phyloP scores from a whole-genome alignment of 1,140 invertebrate species.

The Globodera rostochiensis region DNA sequence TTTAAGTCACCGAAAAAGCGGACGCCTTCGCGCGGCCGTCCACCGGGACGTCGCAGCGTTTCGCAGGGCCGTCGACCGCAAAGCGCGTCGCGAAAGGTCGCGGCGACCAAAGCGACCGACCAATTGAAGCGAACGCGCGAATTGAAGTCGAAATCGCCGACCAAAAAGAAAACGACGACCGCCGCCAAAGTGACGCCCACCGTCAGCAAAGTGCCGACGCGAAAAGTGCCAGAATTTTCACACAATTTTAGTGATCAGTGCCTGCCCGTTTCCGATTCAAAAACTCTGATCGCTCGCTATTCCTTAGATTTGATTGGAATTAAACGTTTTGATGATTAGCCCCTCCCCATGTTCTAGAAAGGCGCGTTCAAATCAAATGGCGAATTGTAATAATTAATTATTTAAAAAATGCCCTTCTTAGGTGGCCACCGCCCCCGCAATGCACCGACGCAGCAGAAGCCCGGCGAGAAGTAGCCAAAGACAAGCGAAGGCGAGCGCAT shows the following conservation, averaged over 20 bases:
- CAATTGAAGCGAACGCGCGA: not conserved
- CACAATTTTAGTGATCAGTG: not conserved
- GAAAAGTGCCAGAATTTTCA: conserved; percentile 1
- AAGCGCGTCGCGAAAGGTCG: not conserved
- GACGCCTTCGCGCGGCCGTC: conserved; percentile 22
- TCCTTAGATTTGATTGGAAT: no score
- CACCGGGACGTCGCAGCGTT: not conserved
- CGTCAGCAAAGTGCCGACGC: not conserved
- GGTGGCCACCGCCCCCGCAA: not conserved
- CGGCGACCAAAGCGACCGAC: not conserved
- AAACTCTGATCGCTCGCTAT: no score
- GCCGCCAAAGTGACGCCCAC: not conserved
- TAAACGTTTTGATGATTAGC: no score
- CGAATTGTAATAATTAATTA: no score
- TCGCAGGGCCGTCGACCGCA: conserved; percentile 13
- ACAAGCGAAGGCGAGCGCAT: not conserved
- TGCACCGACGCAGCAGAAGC: not conserved
- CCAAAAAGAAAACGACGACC: conserved; percentile 10
- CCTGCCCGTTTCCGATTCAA: not conserved
- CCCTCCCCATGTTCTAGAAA: no score
- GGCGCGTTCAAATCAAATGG: no score
- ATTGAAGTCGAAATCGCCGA: conserved; percentile 11
- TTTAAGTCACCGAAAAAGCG: conserved; percentile 6
- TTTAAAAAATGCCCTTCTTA: not conserved
- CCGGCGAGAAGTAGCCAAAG: not conserved